Evolutionary conservation across 2,888 invertebrate species (phyloP).

Genomic region (Nezara viridula): DNA sequence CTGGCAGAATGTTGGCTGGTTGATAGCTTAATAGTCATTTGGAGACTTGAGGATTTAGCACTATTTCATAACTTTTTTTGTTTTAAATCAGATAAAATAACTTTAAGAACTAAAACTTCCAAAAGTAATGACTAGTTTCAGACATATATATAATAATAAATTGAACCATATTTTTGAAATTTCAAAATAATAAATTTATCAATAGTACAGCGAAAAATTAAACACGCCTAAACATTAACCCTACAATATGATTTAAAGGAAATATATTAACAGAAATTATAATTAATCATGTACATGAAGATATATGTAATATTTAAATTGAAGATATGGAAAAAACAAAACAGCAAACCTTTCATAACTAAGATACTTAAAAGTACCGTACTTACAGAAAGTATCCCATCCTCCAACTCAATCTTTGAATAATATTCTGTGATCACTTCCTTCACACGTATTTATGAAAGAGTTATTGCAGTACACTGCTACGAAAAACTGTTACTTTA

Average conservation of each 20-base stretch:
- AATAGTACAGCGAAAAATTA: not conserved
- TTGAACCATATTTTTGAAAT: not conserved
- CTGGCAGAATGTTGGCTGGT: too few relatives aligned
- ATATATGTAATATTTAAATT: not conserved
- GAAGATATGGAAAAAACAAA: too few relatives aligned
- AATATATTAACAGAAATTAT: not conserved
- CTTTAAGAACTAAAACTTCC: not conserved
- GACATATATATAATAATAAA: not conserved
- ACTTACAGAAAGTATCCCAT: conserved; percentile 53
- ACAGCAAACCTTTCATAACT: conserved; percentile 49
- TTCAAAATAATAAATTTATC: not conserved
- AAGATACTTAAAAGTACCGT: conserved; percentile 48
- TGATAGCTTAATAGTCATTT: too few relatives aligned
- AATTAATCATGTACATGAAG: not conserved
- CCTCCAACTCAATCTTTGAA: conserved; percentile 37
- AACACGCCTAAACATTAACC: not conserved
- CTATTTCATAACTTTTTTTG: too few relatives aligned
- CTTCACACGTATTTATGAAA: conserved; percentile 52
- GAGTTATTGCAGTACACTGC: conserved; percentile 59
- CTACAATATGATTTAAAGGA: not conserved
- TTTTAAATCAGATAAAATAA: not conserved
- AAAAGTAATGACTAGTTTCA: not conserved
- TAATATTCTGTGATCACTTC: conserved; percentile 42
- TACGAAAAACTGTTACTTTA: conserved; percentile 59
- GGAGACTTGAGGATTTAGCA: too few relatives aligned